Evolutionary conservation across 2,888 invertebrate species (phyloP).

Genomic region (Cyclophora punctaria): DNA sequence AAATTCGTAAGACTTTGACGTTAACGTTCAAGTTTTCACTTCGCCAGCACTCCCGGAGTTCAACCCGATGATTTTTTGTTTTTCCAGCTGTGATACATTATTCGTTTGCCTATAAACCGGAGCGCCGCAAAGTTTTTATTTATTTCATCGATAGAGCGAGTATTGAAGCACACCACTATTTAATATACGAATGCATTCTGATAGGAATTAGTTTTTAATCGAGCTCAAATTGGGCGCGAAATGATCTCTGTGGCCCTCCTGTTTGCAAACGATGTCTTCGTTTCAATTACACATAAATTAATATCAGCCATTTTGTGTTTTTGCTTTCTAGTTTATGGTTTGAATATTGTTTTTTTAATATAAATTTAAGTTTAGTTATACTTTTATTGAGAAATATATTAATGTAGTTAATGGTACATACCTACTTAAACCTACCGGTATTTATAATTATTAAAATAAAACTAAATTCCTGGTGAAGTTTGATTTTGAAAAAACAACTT

Average conservation of each 20-base stretch:
- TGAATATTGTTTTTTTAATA: background rate
- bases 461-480: background rate
- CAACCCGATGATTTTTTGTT: too few species aligned
- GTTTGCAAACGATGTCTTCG: slow-evolving; percentile 50
- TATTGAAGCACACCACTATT: slow-evolving; percentile 34
- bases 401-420: too few species aligned
- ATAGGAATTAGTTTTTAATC: slow-evolving; percentile 73
- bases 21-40: too few species aligned
- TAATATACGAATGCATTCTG: slow-evolving; percentile 61
- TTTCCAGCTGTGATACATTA: too few species aligned
- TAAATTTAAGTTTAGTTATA: too few species aligned
- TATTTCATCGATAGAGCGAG: background rate
- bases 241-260: slow-evolving; percentile 59
- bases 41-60: too few species aligned
- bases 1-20: too few species aligned
- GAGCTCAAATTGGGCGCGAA: slow-evolving; percentile 74
- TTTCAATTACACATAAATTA: slow-evolving; percentile 54
- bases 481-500: background rate
- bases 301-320: slow-evolving; percentile 18
- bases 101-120: too few species aligned
- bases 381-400: too few species aligned
- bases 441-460: background rate
- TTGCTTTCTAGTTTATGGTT: too few species aligned
- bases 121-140: too few species aligned
- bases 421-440: too few species aligned